Evolutionary conservation across 1,140 invertebrate genomes (phyloP), one percentile per base, ranked within the genome.

Genomic region (Pollicipes pollicipes): DNA sequence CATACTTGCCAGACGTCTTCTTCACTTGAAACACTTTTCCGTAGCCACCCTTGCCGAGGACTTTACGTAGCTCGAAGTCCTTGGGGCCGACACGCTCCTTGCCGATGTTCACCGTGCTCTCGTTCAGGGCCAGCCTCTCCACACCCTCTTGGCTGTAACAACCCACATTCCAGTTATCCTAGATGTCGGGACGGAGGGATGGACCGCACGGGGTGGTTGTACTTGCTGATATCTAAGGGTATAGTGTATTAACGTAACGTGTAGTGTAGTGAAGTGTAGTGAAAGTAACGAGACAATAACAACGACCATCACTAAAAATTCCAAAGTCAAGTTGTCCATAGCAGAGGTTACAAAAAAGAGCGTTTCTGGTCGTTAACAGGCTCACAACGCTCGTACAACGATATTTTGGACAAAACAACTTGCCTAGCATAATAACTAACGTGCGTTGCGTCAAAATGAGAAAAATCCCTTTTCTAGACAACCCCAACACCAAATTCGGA

Each of bases 21-120:
- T 89, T 84, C 6, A 98, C 97, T 80, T 87, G 84, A 78, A 85
- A 85, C 30, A 86, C 84, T 85, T 98, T 99, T 76, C 97, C 97
- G 86, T 99, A 99, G 35, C 97, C 97, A 75, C 97, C 97, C 85
- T 97, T 97, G 4, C 97, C 97, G 28, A 99, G 83, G 73, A 99
- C 95, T 81, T 95, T 97, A 66, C 93, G 85, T 66, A 98, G 81
- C 81, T 97, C 91, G 84, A 99, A 99, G 82, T 98, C 93, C 78
- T 92, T 71, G 27, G 74, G 74, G n/a, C 74, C 68, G 24, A 71
- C 71, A 29, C 73, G 73, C 58, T 75, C 74, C 30, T 32, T 71
- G 35, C 74, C 71, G 21, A 70, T 71, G 35, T 75, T 75, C 17
- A 75, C 74, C 30, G 74, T 75, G 67, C 68, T 72, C 31, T 75